Conservation (phyloP, 2,113 vertebrate genomes). For the Sula dactylatra region DNA sequence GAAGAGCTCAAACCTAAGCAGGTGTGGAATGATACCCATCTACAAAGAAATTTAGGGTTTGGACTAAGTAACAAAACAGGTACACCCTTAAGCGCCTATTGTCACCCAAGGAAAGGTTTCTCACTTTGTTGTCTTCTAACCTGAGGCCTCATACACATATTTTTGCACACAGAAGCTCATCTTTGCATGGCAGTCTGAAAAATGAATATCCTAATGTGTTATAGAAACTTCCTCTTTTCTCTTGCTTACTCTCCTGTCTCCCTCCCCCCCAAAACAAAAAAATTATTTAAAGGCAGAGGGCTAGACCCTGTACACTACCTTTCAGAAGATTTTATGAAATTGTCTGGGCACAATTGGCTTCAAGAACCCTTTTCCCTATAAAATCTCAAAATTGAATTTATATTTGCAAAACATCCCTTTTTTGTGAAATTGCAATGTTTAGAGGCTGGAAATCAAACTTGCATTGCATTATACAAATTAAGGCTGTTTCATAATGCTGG, state of each 20-base stretch:
- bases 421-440: neutral
- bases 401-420: neutral
- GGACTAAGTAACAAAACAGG: neutral
- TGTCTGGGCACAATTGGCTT: neutral
- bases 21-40: neutral
- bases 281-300: neutral
- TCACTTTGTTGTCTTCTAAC: neutral
- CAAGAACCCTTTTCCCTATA: neutral
- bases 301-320: neutral
- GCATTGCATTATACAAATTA: neutral
- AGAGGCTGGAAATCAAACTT: neutral
- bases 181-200: neutral
- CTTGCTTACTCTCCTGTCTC: accelerated
- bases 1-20: neutral
- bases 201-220: neutral
- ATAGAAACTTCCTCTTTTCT: neutral
- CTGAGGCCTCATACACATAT: neutral
- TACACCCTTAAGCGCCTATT: neutral
- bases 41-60: neutral
- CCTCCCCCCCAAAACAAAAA: neutral
- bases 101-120: neutral
- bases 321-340: neutral
- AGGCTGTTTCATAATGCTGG: neutral
- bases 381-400: neutral
- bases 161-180: neutral